Percentiles rank a stretch among this genome's conserved stretches.
These are phyloP conservation scores for Sericinus montela DNA, from an alignment of 2,888 invertebrate genomes.

Conservation along the genomic window DNA sequence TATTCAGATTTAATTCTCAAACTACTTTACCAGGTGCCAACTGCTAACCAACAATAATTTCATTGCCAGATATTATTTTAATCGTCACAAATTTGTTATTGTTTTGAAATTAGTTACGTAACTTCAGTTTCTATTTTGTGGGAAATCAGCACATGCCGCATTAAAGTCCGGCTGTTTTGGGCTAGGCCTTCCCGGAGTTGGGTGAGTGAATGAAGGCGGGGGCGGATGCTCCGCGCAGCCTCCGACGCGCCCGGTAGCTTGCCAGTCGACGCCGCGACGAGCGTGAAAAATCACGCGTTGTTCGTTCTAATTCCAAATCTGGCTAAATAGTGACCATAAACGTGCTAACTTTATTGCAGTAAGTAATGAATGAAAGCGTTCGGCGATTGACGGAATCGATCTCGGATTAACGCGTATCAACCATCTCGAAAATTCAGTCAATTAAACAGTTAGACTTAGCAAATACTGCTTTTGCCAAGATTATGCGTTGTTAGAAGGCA, in stretches of 20 bases:
- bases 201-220: conserved; percentile 73
- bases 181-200: conserved; percentile 56
- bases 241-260: conserved; percentile 54
- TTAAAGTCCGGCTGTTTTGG: conserved; percentile 68
- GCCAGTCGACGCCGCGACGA: conserved; percentile 68
- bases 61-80: not conserved
- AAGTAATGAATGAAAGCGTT: conserved; percentile 41
- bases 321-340: conserved; percentile 53
- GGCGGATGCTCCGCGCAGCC: conserved; percentile 67
- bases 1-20: no score
- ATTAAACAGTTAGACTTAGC: conserved; percentile 25
- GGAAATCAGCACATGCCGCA: conserved; percentile 67
- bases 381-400: conserved; percentile 18
- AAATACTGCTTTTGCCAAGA: conserved; percentile 31
- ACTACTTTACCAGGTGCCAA: no score
- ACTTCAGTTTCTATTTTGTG: conserved; percentile 43
- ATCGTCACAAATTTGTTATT: not conserved
- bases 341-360: conserved; percentile 55
- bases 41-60: no score
- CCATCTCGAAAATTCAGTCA: conserved; percentile 44
- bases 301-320: conserved; percentile 41
- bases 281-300: conserved; percentile 54
- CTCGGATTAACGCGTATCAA: conserved; percentile 28
- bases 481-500: conserved; percentile 46
- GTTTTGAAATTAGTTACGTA: conserved; percentile 21